Conservation (phyloP, 2,113 vertebrate genomes). For the Cololabis saira region DNA sequence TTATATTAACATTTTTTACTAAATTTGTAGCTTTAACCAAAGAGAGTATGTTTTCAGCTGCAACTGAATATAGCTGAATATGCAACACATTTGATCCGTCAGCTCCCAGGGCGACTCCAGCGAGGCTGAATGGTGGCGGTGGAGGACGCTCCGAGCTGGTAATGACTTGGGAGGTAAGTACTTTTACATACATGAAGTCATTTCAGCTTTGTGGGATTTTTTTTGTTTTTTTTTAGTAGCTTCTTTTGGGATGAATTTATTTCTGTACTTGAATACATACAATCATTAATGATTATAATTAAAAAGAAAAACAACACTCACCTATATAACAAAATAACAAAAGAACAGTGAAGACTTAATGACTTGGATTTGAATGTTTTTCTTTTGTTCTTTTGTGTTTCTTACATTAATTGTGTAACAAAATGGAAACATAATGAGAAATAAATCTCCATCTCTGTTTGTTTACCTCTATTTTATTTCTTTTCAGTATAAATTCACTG, state of each 20-base stretch:
- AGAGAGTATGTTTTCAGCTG: neutral
- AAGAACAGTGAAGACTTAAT: neutral
- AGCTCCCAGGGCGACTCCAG: slow-evolving; percentile 93
- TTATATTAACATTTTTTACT: no score
- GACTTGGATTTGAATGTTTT: neutral
- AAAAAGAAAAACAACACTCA: no score
- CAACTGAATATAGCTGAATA: neutral
- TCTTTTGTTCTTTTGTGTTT: neutral
- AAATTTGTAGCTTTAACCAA: no score
- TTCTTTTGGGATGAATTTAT: neutral
- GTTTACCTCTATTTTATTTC: slow-evolving; percentile 1
- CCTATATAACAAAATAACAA: no score
- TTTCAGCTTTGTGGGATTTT: neutral
- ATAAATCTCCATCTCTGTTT: neutral
- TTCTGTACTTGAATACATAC: no score
- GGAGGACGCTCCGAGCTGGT: slow-evolving; percentile 94
- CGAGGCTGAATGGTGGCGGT: slow-evolving; percentile 92
- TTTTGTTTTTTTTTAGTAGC: neutral
- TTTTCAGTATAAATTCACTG: slow-evolving; percentile 28
- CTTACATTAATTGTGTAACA: neutral
- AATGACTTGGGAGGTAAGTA: slow-evolving; percentile 95
- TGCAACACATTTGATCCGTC: slow-evolving; percentile 12
- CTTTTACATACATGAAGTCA: neutral
- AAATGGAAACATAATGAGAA: neutral
- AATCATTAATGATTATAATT: no score